Percentiles rank a stretch among this genome's conserved stretches.
phyloP scores from a whole-genome alignment of 2,888 invertebrate species.

The Chouioia cunea region DNA sequence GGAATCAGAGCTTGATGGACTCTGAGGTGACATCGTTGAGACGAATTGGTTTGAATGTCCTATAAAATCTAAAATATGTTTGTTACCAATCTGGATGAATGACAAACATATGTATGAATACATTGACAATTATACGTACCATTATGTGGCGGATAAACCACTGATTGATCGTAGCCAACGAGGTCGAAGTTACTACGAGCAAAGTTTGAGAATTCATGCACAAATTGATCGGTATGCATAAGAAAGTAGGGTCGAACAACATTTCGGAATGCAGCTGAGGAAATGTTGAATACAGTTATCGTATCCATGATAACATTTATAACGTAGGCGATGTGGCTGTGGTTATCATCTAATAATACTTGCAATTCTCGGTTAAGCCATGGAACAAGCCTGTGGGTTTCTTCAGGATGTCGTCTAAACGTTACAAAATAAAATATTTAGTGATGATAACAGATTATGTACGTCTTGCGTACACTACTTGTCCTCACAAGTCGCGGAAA shows the following conservation, averaged over 20 bases:
- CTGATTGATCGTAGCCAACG: constrained; percentile 82
- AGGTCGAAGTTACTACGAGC: constrained; percentile 90
- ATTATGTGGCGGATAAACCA: constrained; percentile 73
- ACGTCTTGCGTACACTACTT: no score
- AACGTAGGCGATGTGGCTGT: constrained; percentile 77
- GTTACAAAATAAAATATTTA: neutral
- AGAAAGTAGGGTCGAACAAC: constrained; percentile 79
- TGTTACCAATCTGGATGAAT: neutral
- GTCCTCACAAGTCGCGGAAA: no score
- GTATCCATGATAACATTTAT: constrained; percentile 78
- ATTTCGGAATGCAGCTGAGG: constrained; percentile 78
- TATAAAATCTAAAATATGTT: constrained; percentile 31
- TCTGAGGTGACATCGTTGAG: constrained; percentile 51
- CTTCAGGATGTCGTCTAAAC: constrained; percentile 82
- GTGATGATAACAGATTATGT: no score
- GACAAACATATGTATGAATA: neutral
- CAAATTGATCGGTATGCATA: constrained; percentile 84
- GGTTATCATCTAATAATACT: constrained; percentile 78
- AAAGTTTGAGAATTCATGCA: constrained; percentile 89
- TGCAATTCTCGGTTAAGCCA: constrained; percentile 91
- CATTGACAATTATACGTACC: constrained; percentile 48
- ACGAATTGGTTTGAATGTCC: constrained; percentile 57
- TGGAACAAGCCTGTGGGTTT: constrained; percentile 85
- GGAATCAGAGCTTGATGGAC: constrained; percentile 52
- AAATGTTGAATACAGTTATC: constrained; percentile 77